Percentiles rank a stretch among this genome's conserved stretches.
phyloP scores from a whole-genome alignment of 1,140 invertebrate genomes.

The Saccostrea glomerata region DNA sequence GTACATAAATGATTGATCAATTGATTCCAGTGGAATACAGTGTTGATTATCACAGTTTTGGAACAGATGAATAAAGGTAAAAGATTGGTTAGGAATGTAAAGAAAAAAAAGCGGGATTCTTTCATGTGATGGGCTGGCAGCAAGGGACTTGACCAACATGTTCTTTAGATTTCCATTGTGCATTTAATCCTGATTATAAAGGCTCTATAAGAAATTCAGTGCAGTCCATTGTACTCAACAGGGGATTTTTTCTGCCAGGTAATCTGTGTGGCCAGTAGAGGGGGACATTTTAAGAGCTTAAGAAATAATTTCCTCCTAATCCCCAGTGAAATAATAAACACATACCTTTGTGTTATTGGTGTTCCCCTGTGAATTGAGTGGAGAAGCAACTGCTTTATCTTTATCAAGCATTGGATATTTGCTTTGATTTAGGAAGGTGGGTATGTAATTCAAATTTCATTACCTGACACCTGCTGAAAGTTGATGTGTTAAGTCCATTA shows the following conservation, averaged over 20 bases:
- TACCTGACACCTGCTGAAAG: conserved; percentile 21
- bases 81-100: neutral
- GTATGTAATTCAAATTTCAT: conserved; percentile 22
- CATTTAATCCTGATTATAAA: conserved; percentile 17
- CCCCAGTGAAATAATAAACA: conserved; percentile 31
- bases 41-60: conserved; percentile 19
- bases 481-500: neutral
- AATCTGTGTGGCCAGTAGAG: conserved; percentile 1
- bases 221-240: neutral
- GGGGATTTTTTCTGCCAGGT: conserved; percentile 24
- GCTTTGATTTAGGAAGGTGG: conserved; percentile 12
- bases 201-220: conserved; percentile 27
- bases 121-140: neutral
- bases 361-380: conserved; percentile 15
- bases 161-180: neutral
- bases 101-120: neutral
- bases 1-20: conserved; percentile 28
- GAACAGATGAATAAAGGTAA: conserved; percentile 1
- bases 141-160: neutral
- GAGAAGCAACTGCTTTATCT: conserved; percentile 23
- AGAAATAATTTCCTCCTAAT: conserved; percentile 16
- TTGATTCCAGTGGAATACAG: neutral
- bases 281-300: neutral
- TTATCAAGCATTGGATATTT: neutral
- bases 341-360: neutral